Base-by-base conservation (phyloP, 1,140 invertebrate genomes). In the Drosophila funebris region DNA sequence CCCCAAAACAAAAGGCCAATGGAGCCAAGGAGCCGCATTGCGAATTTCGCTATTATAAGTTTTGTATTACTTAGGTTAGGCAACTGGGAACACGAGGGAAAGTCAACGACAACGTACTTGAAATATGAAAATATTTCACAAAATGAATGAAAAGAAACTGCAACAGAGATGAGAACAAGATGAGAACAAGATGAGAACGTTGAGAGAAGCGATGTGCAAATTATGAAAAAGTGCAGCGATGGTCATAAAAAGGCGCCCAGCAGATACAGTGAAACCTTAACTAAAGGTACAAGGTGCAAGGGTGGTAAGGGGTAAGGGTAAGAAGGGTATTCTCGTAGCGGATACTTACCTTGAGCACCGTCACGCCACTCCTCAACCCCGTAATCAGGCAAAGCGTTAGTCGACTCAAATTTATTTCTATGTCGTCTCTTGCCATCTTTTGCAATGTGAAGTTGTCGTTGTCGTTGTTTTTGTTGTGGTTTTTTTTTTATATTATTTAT, bases 331-430 rank as follows among this genome's bases (percentile, higher is more conserved):
- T 33, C 36, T 58, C 8, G 37, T 37, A 48, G 31, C 33, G 22
- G 57, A 72, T 90, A 90, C 90, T 90, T 90, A 91, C 88, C 89
- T 88, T 88, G 83, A 72, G 88, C 90, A 84, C 90, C 88, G 76
- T 92, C 91, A 77, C 90, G 90, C 90, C 91, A 92, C 84, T 91
- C 91, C 83, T 91, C 90, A 79, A 91, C 89, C 68, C 90, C 90
- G 78, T 91, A 91, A 89, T 91, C 90, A 77, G 90, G 90, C 74
- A 91, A 76, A 78, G 90, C 89, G 80, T 88, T 88, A 63, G 83
- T 83, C 69, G 88, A 80, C 64, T 91, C 90, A 77, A 91, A 90
- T 91, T 91, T 91, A 90, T 91, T 90, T 85, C 88, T 89, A 90
- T 91, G 76, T 74, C 88, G 90, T 78, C 90, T 88, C 80, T 91